phyloP scores from a whole-genome alignment of 2,797 vertebrate species.

The Morelia viridis region DNA sequence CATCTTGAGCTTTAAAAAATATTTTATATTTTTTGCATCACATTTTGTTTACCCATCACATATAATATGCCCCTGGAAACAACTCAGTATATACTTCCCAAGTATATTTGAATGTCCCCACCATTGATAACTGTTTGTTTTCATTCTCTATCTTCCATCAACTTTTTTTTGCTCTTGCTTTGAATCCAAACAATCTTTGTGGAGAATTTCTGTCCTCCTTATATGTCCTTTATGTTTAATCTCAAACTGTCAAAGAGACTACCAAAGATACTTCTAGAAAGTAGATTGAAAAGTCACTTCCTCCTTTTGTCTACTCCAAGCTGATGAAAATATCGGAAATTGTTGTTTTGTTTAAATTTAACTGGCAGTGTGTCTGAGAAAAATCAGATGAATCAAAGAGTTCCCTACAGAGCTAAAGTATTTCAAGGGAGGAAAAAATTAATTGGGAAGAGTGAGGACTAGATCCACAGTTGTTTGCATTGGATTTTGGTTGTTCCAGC shows the following conservation, averaged over 20 bases:
- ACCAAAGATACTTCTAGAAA: not conserved
- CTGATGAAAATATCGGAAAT: not conserved
- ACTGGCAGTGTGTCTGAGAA: not conserved
- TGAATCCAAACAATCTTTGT: not conserved
- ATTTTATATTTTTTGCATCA: not conserved
- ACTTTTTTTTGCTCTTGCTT: not conserved
- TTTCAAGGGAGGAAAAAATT: not conserved
- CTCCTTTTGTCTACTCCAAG: conserved; percentile 14
- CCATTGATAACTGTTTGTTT: not conserved
- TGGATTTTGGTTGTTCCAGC: not conserved
- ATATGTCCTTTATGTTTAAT: not conserved
- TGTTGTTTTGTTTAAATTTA: not conserved
- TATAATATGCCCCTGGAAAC: not conserved
- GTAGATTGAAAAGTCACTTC: not conserved
- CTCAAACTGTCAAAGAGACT: not conserved
- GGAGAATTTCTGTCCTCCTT: not conserved
- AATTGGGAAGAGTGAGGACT: not conserved
- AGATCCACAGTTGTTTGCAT: not conserved
- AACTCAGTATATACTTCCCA: not conserved
- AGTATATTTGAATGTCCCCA: not conserved
- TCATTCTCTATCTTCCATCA: not conserved
- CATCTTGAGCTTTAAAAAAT: not conserved
- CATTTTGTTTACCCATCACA: not conserved
- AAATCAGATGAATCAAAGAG: not conserved
- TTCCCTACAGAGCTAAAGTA: not conserved